Percentiles rank a stretch among this genome's conserved stretches.
phyloP scores from a whole-genome alignment of 1,140 invertebrate genomes.

The Bombus vancouverensis region DNA sequence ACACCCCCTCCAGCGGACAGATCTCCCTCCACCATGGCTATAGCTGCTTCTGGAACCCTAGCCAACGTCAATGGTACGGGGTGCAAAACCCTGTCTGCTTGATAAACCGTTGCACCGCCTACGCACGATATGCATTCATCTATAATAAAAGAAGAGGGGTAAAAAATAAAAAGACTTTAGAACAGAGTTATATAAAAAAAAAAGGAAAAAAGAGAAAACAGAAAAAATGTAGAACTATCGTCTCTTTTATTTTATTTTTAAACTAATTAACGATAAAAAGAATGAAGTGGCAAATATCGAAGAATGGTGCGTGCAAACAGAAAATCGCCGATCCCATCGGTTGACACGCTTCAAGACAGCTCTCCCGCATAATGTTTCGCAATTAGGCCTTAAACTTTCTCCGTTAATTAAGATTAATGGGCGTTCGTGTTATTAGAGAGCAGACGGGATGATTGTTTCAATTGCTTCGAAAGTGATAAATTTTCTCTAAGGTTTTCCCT shows the following conservation, averaged over 20 bases:
- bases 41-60: constrained; percentile 74
- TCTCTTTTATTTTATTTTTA: no score
- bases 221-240: no score
- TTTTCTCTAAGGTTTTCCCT: constrained; percentile 56
- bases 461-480: constrained; percentile 54
- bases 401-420: constrained; percentile 71
- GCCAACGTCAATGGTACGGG: constrained; percentile 69
- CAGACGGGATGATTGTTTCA: constrained; percentile 33
- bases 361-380: constrained; percentile 13
- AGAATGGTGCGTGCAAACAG: neutral
- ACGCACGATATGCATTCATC: constrained; percentile 67
- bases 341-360: neutral
- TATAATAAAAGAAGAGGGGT: neutral
- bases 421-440: constrained; percentile 52
- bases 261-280: neutral
- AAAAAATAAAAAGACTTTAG: neutral
- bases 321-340: constrained; percentile 16
- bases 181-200: neutral
- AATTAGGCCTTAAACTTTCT: constrained; percentile 63
- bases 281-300: neutral
- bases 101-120: constrained; percentile 76
- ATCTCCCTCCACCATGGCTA: constrained; percentile 68
- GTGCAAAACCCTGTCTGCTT: constrained; percentile 74
- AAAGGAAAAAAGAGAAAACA: neutral
- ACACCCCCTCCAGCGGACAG: constrained; percentile 81